A percentile compares a stretch with the other conserved stretches of the same genome.
These are phyloP conservation scores for Spilarctia lutea DNA, from an alignment of 2,888 invertebrate species.

Conservation along the genomic window DNA sequence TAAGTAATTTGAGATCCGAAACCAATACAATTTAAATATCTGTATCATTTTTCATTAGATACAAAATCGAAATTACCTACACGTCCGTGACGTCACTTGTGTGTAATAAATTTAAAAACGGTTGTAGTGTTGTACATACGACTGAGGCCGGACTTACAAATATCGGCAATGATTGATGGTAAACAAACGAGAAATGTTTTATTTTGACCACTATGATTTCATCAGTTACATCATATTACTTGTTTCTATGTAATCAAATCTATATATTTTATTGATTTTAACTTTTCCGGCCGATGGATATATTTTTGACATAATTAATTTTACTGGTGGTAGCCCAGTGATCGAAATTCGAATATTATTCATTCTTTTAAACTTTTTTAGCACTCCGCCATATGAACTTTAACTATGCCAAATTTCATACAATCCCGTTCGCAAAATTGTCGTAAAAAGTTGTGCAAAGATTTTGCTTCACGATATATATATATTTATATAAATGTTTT, in stretches of 20 bases:
- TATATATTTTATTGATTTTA: slow-evolving; percentile 6
- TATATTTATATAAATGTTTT: too few species aligned
- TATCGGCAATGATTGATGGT: slow-evolving; percentile 48
- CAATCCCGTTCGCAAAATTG: too few species aligned
- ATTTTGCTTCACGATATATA: too few species aligned
- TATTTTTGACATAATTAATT: too few species aligned
- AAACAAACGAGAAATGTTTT: slow-evolving; percentile 47
- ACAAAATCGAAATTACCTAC: not conserved
- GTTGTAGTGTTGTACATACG: slow-evolving; percentile 1
- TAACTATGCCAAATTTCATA: too few species aligned
- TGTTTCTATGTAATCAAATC: slow-evolving; percentile 8
- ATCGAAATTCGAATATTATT: too few species aligned
- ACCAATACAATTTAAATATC: not conserved
- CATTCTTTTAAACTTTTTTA: too few species aligned
- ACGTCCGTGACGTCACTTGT: not conserved
- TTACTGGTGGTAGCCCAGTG: too few species aligned
- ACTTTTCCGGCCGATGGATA: not conserved
- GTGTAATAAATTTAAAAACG: slow-evolving; percentile 1
- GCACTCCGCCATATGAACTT: too few species aligned
- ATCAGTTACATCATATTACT: slow-evolving; percentile 19
- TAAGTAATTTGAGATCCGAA: not conserved
- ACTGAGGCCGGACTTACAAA: slow-evolving; percentile 28
- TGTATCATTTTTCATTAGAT: not conserved
- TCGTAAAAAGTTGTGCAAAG: too few species aligned
- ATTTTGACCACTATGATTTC: slow-evolving; percentile 49